Base-by-base conservation (phyloP, 92 coral and sea anemone species). In the Palythoa grandis region DNA sequence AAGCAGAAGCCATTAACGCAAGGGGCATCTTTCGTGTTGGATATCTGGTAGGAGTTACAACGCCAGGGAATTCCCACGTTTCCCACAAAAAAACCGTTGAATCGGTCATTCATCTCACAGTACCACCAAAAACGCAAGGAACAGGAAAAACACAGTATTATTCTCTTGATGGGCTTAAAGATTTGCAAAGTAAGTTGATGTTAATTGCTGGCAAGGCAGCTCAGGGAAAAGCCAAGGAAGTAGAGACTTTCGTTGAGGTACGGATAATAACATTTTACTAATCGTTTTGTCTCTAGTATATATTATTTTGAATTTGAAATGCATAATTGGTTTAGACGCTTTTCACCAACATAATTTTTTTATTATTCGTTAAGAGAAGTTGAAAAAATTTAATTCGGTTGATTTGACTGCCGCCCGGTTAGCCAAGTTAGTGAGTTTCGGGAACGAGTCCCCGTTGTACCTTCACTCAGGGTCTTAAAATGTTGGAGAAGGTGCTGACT, bases 161-260 rank as follows among this genome's bases (percentile, higher is more conserved):
- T 78, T 70, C 75, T 48, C 72, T 87, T 56, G 93, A 92, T 65
- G 95, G 91, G 63, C 72, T 92, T 61, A 92, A 92, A 85, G 95
- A 92, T 73, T 86, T 92, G 35, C 95, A 92, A 65, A 92, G 95
- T 79, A 92, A 92, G 79, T 70, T 92, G 71, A 90, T 92, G 93
- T 78, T 92, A 88, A 92, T 92, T 85, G 95, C 95, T 1, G 95
- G 91, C 2, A 93, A 91, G 52, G 84, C 86, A 12, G 83, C 88
- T 13, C 79, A 75, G 50, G 79, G 79, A 58, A 60, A 79, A 47
- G 73, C 70, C 50, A 79, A 23, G 38, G 93, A 93, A 61, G 92
- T 93, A 24, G 92, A 92, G 7, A 69, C 71, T 15, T 92, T 89
- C 74, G 90, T 86, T 1, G 82, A 92, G 87, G 95, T 91, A 15